phyloP scores from a whole-genome alignment of 2,113 vertebrate species.

The Perca fluviatilis region DNA sequence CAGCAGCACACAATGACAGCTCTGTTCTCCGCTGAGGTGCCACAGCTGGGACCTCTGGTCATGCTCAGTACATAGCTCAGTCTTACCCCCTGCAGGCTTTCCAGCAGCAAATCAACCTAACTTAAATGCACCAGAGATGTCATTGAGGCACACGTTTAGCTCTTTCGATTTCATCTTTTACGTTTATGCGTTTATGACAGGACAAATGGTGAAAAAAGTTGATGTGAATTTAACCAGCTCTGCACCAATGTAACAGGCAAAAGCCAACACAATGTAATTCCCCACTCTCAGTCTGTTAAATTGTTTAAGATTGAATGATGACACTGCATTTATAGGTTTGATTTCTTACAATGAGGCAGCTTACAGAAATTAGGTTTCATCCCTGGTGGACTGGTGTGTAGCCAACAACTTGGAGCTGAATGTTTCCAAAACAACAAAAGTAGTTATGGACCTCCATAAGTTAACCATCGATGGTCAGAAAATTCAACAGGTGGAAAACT shows the following conservation, averaged over 20 bases:
- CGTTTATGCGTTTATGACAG: neutral
- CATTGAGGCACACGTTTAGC: neutral
- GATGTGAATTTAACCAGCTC: neutral
- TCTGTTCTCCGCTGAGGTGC: conserved; percentile 71
- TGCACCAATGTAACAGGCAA: neutral
- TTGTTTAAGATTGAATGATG: neutral
- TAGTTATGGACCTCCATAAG: neutral
- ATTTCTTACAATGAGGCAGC: neutral
- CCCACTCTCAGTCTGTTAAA: neutral
- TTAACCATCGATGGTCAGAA: neutral
- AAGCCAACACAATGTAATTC: neutral
- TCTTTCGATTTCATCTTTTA: neutral
- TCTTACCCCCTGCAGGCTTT: conserved; percentile 33
- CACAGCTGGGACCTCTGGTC: conserved; percentile 72
- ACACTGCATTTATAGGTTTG: neutral
- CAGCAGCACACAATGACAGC: conserved; percentile 72
- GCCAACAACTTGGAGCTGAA: neutral
- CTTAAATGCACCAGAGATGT: conserved; percentile 17
- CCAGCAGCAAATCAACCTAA: conserved; percentile 16
- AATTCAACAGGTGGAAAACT: neutral
- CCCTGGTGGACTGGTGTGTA: neutral
- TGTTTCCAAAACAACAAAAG: neutral
- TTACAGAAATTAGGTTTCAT: neutral
- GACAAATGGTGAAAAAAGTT: neutral
- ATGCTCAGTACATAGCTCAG: conserved; percentile 67